Conservation (phyloP, 2,797 vertebrate genomes). For the Psittacula echo region DNA sequence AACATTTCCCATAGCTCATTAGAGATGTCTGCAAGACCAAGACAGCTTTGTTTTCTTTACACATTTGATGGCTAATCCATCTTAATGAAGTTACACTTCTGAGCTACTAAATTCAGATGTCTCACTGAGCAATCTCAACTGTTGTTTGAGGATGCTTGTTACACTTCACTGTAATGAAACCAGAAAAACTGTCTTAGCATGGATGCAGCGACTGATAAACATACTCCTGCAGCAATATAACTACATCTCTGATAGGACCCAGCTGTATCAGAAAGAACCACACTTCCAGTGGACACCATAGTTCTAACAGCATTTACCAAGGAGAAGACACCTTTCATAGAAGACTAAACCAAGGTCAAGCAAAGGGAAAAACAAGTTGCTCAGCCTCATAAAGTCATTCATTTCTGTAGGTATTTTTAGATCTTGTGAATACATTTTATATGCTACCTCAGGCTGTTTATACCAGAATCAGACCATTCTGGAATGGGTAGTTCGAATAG, state of each 20-base stretch:
- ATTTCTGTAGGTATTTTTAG: background rate
- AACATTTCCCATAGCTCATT: background rate
- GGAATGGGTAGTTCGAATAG: background rate
- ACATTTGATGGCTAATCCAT: background rate
- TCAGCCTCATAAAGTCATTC: background rate
- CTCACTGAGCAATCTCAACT: background rate
- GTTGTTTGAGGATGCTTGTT: background rate
- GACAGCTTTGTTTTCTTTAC: background rate
- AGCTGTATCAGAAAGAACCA: background rate
- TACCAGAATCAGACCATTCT: background rate
- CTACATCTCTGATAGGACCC: background rate
- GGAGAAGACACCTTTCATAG: background rate
- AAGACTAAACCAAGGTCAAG: background rate
- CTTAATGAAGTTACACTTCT: background rate
- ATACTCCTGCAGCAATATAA: background rate
- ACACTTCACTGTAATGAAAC: background rate
- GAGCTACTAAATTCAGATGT: background rate
- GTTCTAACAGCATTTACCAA: background rate
- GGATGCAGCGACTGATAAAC: background rate
- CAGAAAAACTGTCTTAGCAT: background rate
- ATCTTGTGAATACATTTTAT: background rate
- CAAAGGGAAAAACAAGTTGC: background rate
- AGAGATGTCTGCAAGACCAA: background rate
- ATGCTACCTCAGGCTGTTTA: background rate
- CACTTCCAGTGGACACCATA: background rate